Evolutionary conservation across 2,888 invertebrate species (phyloP), one percentile per base, ranked within the genome.

Genomic region (Biston betularia): DNA sequence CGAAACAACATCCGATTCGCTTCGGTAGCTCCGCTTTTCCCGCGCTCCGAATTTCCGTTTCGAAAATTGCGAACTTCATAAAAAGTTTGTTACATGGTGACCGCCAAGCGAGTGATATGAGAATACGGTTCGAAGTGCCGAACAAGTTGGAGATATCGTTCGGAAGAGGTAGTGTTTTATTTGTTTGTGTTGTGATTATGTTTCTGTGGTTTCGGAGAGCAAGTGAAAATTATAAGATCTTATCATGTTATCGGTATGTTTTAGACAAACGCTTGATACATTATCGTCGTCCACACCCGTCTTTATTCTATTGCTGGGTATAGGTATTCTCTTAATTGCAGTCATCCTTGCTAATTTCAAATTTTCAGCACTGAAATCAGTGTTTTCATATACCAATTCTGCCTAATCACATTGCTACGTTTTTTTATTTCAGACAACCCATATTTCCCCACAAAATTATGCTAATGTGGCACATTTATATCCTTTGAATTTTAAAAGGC

Each of bases 111-210:
- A 84, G 88, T 90, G 90, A 87, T 86, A 92, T 93, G 93, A 89
- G 84, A 87, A 93, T 93, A 84, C 86, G 92, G 65, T 93, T 91
- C 78, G 93, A 93, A 84, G 93, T 92, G 86, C 93, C 93, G 68
- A 93, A 93, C 79, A 93, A 89, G 80, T 91, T 93, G 92, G 93
- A 93, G 89, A 93, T 93, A 78, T 83, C 86, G 77, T 92, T 93
- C 74, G 90, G 90, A 79, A 86, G 88, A 89, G 90, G 90, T 87
- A 84, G 80, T 80, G 79, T 81, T 82, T 78, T 77, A 55, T 71
- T 82, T 76, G 46, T 55, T 63, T 38, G 66, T 78, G 76, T 77
- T 75, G 50, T 59, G 69, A 49, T 64, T 57, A 65, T 59, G 55
- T 40, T 48, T 68, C 61, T 62, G 64, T 64, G 58, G 64, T 59